A percentile compares a stretch with the other conserved stretches of the same genome.
These are phyloP conservation scores for Spialia ferax DNA, from an alignment of 2,888 invertebrate species.

Conservation along the genomic window DNA sequence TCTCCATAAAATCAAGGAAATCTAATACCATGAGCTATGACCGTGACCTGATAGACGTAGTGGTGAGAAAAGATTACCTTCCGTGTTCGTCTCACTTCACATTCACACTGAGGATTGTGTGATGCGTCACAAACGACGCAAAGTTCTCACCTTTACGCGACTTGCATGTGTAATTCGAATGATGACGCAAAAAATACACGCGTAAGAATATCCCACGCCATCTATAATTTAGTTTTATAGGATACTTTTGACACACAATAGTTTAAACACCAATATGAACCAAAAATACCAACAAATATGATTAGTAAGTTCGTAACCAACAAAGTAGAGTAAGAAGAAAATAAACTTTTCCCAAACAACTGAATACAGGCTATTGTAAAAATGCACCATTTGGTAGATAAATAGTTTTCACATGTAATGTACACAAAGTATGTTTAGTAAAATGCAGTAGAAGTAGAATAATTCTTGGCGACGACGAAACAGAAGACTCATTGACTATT, in stretches of 20 bases:
- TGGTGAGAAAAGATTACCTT: conserved; percentile 15
- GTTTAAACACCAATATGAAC: too few species aligned
- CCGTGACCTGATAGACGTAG: conserved; percentile 2
- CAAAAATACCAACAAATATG: too few species aligned
- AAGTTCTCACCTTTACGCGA: not conserved
- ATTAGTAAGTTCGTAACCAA: too few species aligned
- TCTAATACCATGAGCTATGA: conserved; percentile 6
- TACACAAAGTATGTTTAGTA: too few species aligned
- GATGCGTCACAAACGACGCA: not conserved
- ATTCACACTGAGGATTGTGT: conserved; percentile 12
- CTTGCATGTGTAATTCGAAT: not conserved
- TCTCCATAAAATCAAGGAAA: not conserved
- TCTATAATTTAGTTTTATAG: not conserved
- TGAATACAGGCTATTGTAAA: too few species aligned
- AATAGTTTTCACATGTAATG: too few species aligned
- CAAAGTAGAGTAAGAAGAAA: too few species aligned
- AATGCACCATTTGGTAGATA: too few species aligned
- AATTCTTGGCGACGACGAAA: not conserved
- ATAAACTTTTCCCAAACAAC: too few species aligned
- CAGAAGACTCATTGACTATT: conserved; percentile 48
- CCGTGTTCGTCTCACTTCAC: conserved; percentile 3
- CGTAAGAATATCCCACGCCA: not conserved
- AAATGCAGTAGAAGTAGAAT: not conserved
- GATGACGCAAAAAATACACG: not conserved
- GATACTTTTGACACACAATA: too few species aligned